Conservation (phyloP, 2,888 invertebrate species). For the Euphydryas editha region DNA sequence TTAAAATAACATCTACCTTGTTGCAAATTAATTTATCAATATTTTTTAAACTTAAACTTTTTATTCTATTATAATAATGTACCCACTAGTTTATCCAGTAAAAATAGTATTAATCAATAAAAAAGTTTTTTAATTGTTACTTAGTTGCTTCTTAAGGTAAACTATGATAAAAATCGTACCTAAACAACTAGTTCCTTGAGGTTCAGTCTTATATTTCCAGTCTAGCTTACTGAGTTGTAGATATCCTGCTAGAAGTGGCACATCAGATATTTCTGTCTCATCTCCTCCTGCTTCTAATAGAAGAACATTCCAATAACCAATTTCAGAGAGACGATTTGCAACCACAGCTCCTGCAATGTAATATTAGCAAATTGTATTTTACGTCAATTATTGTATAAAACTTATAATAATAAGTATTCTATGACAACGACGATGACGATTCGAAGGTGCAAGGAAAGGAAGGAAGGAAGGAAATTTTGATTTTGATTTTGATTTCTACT, state of each 20-base stretch:
- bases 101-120: too few species aligned
- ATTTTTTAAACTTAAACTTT: too few species aligned
- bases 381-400: neutral
- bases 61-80: too few species aligned
- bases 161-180: constrained; percentile 79
- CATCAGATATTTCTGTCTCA: constrained; percentile 95
- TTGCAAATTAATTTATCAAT: too few species aligned
- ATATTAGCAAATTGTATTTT: constrained; percentile 5
- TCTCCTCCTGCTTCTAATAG: constrained; percentile 94
- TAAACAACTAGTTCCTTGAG: constrained; percentile 91
- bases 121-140: too few species aligned
- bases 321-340: constrained; percentile 91
- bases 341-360: constrained; percentile 89
- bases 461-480: too few species aligned
- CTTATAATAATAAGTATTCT: neutral
- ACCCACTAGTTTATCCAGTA: too few species aligned
- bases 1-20: too few species aligned
- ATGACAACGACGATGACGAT: too few species aligned
- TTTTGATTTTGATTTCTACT: too few species aligned
- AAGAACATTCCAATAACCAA: constrained; percentile 91
- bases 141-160: too few species aligned
- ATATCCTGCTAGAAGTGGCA: constrained; percentile 93
- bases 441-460: too few species aligned
- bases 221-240: constrained; percentile 93
- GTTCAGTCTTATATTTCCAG: constrained; percentile 97